Conservation (phyloP, 2,888 invertebrate genomes). For the Micoletzkya japonica region DNA sequence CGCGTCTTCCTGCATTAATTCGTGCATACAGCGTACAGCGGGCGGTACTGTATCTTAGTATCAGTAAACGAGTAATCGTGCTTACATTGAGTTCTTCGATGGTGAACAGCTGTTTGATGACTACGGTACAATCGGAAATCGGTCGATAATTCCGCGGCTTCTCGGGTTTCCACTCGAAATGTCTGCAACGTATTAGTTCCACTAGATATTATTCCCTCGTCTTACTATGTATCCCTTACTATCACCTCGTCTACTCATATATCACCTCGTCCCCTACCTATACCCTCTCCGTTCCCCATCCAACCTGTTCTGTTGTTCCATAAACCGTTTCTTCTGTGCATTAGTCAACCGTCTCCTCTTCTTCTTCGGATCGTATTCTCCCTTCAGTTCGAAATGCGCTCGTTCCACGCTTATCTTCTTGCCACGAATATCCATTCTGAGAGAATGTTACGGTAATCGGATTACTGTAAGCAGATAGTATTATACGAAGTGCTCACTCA, state of each 20-base stretch:
- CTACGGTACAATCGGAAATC: conserved; percentile 86
- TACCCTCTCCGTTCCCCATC: conserved; percentile 3
- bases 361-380: conserved; percentile 81
- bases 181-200: conserved; percentile 35
- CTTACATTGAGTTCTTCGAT: conserved; percentile 80
- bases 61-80: too few relatives aligned
- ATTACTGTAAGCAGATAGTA: not conserved
- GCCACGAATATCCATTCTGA: conserved; percentile 12
- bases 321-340: conserved; percentile 78
- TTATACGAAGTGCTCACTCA: conserved; percentile 72
- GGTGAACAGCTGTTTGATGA: conserved; percentile 89
- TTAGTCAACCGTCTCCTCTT: conserved; percentile 84
- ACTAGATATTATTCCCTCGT: too few relatives aligned
- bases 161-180: conserved; percentile 96
- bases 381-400: conserved; percentile 89
- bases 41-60: too few relatives aligned
- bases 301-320: conserved; percentile 86
- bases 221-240: too few relatives aligned
- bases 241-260: not conserved
- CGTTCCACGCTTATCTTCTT: conserved; percentile 79
- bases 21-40: too few relatives aligned
- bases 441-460: not conserved
- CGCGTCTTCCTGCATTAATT: conserved; percentile 78
- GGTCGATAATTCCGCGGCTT: conserved; percentile 82
- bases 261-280: not conserved